Evolutionary conservation across 2,888 invertebrate species (phyloP).

Genomic region (Lumbricus terrestris): DNA sequence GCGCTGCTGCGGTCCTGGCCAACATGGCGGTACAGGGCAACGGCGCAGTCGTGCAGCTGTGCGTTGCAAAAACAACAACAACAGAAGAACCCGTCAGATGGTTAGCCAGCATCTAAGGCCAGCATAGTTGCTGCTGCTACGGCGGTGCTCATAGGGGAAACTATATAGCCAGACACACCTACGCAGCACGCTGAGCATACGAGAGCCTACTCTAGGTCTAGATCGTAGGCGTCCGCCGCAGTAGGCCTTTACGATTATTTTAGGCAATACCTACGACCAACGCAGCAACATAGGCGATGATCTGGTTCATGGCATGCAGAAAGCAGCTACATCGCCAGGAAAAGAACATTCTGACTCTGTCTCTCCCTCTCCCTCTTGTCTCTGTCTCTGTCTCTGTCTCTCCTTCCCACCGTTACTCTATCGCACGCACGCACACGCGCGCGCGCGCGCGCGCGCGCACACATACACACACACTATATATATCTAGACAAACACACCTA

Average conservation of each 20-base stretch:
- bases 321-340: not conserved
- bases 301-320: not conserved
- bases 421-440: too few species aligned
- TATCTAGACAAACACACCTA: too few species aligned
- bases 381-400: not conserved
- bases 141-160: not conserved
- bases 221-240: too few species aligned
- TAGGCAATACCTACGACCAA: not conserved
- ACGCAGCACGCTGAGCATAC: not conserved
- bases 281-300: not conserved
- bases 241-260: not conserved
- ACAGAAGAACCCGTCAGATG: not conserved
- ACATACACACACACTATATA: too few species aligned
- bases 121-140: too few species aligned
- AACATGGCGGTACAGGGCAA: constrained; percentile 19
- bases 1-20: not conserved
- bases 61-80: not conserved
- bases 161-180: not conserved
- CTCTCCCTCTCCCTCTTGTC: not conserved
- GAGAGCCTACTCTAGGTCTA: not conserved
- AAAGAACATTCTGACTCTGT: not conserved
- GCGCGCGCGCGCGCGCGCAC: too few species aligned
- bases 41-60: constrained; percentile 29
- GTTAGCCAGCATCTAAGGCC: too few species aligned
- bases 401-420: too few species aligned